Conservation (phyloP, 2,888 invertebrate genomes). For the Dichetophora obliterata region DNA sequence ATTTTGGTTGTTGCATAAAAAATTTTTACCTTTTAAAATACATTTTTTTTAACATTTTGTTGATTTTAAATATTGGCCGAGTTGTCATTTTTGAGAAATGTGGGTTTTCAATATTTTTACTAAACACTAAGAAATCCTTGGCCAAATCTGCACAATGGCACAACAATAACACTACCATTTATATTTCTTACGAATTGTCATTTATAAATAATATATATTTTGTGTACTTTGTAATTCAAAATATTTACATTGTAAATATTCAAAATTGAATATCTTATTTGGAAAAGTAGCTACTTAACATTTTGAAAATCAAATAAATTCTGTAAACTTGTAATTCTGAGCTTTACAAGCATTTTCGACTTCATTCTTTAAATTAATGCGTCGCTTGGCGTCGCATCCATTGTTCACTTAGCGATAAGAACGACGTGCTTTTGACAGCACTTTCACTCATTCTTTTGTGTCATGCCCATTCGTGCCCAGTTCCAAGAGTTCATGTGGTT, state of each 20-base stretch:
- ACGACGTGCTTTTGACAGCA: constrained; percentile 46
- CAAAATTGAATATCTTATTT: constrained; percentile 30
- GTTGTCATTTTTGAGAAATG: background rate
- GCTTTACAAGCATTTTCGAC: constrained; percentile 39
- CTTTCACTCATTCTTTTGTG: constrained; percentile 66
- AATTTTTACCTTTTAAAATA: background rate
- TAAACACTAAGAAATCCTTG: background rate
- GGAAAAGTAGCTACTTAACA: constrained; percentile 23
- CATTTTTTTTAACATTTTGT: background rate
- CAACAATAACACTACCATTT: background rate
- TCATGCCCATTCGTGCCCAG: constrained; percentile 71
- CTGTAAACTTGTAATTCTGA: constrained; percentile 16
- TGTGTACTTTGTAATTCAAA: constrained; percentile 26
- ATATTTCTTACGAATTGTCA: background rate
- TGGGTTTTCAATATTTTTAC: background rate
- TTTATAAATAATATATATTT: constrained; percentile 14
- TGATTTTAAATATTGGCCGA: constrained; percentile 8
- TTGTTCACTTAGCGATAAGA: constrained; percentile 56
- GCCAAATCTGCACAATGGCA: background rate
- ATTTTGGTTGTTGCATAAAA: background rate
- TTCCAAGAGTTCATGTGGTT: constrained; percentile 78
- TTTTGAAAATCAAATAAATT: constrained; percentile 20
- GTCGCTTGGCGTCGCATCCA: constrained; percentile 17
- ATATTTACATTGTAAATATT: constrained; percentile 53
- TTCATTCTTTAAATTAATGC: constrained; percentile 21